Base-by-base conservation (phyloP, 2,113 vertebrate genomes). In the Anguilla rostrata region DNA sequence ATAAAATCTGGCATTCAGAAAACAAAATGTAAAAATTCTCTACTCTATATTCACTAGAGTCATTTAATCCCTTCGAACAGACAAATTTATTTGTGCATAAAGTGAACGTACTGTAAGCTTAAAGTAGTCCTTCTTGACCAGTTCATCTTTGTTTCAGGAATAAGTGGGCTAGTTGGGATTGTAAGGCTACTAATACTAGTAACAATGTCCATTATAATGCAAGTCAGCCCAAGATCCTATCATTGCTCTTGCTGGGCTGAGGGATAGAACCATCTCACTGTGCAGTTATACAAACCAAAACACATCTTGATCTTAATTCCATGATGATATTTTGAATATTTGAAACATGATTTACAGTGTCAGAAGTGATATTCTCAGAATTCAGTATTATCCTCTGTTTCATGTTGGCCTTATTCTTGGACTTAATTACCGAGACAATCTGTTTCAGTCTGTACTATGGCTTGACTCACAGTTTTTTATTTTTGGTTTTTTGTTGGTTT, bases 211-310 rank as follows among this genome's bases (percentile, higher is more conserved):
- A 34, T 12, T 75, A 75, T 29, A 75, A n/a, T n/a, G 63, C 20
- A 16, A 75, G 71, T 14, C 71, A 75, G 40, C 26, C 40, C 46
- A 20, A 46, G 41, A 16, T 46, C 39, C 18, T 81, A 26, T 43
- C 26, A 22, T 16, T 20, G 39, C 11, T 11, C 40, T 26, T 81
- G 39, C 80, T 7, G 39, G 34, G 41, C 14, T 81, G 40, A 66
- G 18, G 18, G 60, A 66, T 66, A 66, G 60, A 66, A 22, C 3
- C 18, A 66, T 22, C 40, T 34, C 39, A 39, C 39, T 39, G 14
- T 81, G 39, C 41, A 81, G 41, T 18, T 81, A 16, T 81, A 81
- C 39, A 81, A 81, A 81, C 26, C 80, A 81, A 26, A 81, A 26
- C 40, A 81, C 39, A 81, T 20, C 18, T 81, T 39, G 16, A 11